These are phyloP conservation scores for Bombus consobrinus DNA, from an alignment of 1,140 invertebrate genomes.

Conservation along the genomic window DNA sequence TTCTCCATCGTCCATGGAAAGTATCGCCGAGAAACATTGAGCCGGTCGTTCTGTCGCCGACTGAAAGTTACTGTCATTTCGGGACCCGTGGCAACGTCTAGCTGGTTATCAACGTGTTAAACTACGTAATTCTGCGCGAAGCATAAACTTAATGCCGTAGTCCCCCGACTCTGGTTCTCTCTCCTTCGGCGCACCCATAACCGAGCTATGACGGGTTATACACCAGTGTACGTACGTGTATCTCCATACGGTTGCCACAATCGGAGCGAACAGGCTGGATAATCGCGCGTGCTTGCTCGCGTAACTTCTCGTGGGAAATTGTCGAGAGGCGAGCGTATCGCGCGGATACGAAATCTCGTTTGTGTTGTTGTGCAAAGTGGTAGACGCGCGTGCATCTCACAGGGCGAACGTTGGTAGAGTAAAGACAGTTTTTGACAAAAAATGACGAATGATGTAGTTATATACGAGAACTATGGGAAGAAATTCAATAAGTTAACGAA, in stretches of 20 bases:
- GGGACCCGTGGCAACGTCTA: conserved; percentile 21
- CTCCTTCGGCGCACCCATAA: conserved; percentile 32
- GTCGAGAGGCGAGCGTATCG: conserved; percentile 39
- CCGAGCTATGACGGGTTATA: conserved; percentile 41
- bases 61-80: conserved; percentile 17
- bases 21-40: background rate
- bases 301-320: conserved; percentile 60
- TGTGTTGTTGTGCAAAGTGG: background rate
- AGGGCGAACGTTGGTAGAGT: too few species aligned
- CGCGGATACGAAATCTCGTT: conserved; percentile 32
- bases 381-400: background rate
- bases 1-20: background rate
- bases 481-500: background rate
- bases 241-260: conserved; percentile 55
- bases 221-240: background rate
- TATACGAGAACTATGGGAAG: too few species aligned
- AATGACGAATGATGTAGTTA: too few species aligned
- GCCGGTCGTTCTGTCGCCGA: background rate
- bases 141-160: conserved; percentile 68
- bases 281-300: conserved; percentile 51
- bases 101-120: conserved; percentile 71
- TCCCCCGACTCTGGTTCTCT: background rate
- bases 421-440: too few species aligned
- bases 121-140: conserved; percentile 66
- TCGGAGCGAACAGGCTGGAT: conserved; percentile 57